phyloP scores from a whole-genome alignment of 2,888 invertebrate genomes.

The Linyphia triangularis region DNA sequence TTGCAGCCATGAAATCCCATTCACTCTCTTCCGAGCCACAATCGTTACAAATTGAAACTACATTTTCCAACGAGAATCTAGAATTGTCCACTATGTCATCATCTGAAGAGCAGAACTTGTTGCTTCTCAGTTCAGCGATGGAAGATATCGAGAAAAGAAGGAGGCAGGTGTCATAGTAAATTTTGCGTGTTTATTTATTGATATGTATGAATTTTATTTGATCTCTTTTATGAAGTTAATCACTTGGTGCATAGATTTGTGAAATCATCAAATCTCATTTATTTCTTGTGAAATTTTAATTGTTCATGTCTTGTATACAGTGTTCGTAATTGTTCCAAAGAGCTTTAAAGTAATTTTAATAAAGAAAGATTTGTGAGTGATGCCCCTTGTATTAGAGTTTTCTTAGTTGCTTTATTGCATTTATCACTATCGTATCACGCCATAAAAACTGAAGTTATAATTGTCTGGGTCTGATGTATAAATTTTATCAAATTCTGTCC shows the following conservation, averaged over 20 bases:
- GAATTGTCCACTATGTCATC: slow-evolving; percentile 19
- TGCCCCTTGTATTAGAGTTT: not conserved
- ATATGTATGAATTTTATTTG: not conserved
- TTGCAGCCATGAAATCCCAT: not conserved
- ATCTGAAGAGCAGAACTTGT: slow-evolving; percentile 49
- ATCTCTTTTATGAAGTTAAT: not conserved
- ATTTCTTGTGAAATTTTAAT: not conserved
- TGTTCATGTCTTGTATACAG: not conserved
- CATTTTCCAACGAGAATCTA: not conserved
- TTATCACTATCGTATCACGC: too few species aligned
- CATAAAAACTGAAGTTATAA: too few species aligned
- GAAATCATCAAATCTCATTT: not conserved
- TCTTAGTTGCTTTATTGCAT: too few species aligned
- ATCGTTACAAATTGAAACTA: not conserved
- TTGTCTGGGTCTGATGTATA: too few species aligned
- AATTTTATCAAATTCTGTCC: too few species aligned
- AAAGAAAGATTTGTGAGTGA: not conserved
- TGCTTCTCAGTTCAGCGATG: slow-evolving; percentile 36
- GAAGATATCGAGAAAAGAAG: slow-evolving; percentile 55
- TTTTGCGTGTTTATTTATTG: slow-evolving; percentile 5
- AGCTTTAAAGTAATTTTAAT: not conserved
- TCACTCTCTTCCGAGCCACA: not conserved
- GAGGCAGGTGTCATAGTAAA: not conserved
- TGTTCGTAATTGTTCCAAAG: not conserved
- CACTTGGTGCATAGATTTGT: not conserved